These are phyloP conservation scores for Drosophila bocki DNA, from an alignment of 1,140 invertebrate genomes.

Conservation along the genomic window DNA sequence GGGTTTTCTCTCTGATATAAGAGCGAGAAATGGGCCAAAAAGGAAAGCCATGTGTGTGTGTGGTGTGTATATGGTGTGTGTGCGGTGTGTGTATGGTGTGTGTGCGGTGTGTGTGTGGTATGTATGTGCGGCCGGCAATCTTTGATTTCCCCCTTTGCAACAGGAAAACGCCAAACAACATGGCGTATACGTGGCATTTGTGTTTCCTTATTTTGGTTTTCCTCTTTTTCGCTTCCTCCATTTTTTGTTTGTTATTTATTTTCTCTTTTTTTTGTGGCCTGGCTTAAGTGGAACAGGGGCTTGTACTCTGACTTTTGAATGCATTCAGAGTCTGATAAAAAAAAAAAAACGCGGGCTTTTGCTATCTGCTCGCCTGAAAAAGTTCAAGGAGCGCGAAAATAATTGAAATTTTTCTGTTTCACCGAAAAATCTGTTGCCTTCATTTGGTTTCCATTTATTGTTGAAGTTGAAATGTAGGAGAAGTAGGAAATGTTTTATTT, in stretches of 20 bases:
- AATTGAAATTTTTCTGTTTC: slow-evolving; percentile 6
- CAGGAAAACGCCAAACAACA: slow-evolving; percentile 14
- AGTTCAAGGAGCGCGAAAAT: neutral
- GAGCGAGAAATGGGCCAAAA: slow-evolving; percentile 5
- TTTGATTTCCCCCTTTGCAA: slow-evolving; percentile 48
- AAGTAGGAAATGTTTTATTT: neutral
- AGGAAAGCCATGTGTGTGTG: too few relatives aligned
- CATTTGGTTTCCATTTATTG: neutral
- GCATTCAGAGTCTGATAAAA: slow-evolving; percentile 1
- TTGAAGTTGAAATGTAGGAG: neutral
- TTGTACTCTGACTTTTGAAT: slow-evolving; percentile 12
- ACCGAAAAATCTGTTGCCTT: neutral
- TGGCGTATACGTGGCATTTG: slow-evolving; percentile 44
- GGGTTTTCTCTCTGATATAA: slow-evolving; percentile 31
- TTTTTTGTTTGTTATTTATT: slow-evolving; percentile 4
- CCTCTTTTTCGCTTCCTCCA: neutral
- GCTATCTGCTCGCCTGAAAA: neutral
- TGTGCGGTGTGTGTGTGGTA: neutral
- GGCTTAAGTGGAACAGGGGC: slow-evolving; percentile 7
- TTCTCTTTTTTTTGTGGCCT: neutral
- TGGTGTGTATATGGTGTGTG: neutral
- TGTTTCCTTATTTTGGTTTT: slow-evolving; percentile 4
- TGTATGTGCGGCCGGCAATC: slow-evolving; percentile 28
- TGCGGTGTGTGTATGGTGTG: neutral
- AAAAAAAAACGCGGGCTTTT: neutral